Evolutionary conservation across 2,797 vertebrate genomes (phyloP), one percentile per base, ranked within the genome.

Genomic region (Heliangelus exortis): DNA sequence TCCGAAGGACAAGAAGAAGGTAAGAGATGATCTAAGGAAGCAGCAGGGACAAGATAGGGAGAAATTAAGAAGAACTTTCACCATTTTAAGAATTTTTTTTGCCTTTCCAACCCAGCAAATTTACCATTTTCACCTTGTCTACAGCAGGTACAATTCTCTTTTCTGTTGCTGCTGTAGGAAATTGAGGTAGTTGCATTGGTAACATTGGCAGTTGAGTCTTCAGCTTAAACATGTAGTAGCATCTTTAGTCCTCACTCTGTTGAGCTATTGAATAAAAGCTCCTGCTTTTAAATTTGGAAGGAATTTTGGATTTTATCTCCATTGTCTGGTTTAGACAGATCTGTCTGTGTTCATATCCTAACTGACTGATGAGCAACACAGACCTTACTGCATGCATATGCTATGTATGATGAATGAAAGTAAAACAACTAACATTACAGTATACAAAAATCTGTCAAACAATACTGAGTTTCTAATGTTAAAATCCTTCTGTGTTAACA

Each of bases 361-460:
- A 75, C 9, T 74, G 57, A 25, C 67, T 2, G 53, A 39, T 66
- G 36, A 95, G 51, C 59, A 79, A 45, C 33, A 92, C 23, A 84
- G 23, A 23, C 22, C 28, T 88, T 90, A 81, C 20, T 84, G 15
- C 9, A 48, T 31, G 61, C 22, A 22, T 89, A 80, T 63, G 65
- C 62, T 66, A 17, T 26, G 53, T 87, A 79, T 90, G 76, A 93
- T 54, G 89, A 91, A 54, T 67, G 20, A 77, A 94, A 89, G 21
- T 72, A 28, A 57, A 92, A 62, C 31, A 65, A 34, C 50, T 81
- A 87, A 69, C 29, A 77, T 57, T 81, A 88, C 39, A 62, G 59
- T 74, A 33, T 7, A 12, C 39, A 95, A 73, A 97, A 95, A 82
- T 84, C 50, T 93, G 51, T 75, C 87, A 67, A 91, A 85, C 47